phyloP scores from a whole-genome alignment of 2,113 vertebrate genomes.

The Oostethus manadensis region DNA sequence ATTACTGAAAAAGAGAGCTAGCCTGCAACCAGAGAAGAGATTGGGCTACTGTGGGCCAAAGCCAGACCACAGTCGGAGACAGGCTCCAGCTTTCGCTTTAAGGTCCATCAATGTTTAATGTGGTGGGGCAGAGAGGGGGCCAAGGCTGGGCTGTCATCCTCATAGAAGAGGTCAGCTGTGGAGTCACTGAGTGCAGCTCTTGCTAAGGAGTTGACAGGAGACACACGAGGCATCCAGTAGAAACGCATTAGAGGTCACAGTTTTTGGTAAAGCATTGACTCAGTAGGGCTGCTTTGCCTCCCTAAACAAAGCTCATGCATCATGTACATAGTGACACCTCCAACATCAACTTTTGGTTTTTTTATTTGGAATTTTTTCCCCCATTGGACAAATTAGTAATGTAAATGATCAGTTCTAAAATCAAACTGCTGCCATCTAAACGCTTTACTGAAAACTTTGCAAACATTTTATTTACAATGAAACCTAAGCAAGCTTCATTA shows the following conservation, averaged over 20 bases:
- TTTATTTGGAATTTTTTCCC: too few species aligned
- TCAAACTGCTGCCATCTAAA: too few species aligned
- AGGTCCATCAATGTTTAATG: slow-evolving; percentile 69
- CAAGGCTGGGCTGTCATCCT: slow-evolving; percentile 34
- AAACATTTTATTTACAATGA: too few species aligned
- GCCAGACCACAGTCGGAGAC: slow-evolving; percentile 55
- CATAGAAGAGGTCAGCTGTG: slow-evolving; percentile 52
- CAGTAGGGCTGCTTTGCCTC: not conserved
- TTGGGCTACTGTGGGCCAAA: slow-evolving; percentile 38
- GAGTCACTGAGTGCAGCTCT: slow-evolving; percentile 31
- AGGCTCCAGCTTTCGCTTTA: slow-evolving; percentile 62
- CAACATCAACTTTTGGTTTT: too few species aligned
- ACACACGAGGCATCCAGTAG: slow-evolving; percentile 27
- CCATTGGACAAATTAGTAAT: too few species aligned
- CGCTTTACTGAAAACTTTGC: too few species aligned
- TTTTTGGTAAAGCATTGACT: slow-evolving; percentile 18
- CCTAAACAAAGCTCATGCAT: not conserved
- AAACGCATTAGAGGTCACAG: slow-evolving; percentile 8
- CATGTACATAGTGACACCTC: not conserved
- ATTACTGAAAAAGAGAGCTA: slow-evolving; percentile 31
- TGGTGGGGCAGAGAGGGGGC: slow-evolving; percentile 44
- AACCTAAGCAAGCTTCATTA: too few species aligned
- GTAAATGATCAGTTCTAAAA: too few species aligned
- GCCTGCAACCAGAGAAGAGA: slow-evolving; percentile 40
- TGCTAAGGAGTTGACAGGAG: slow-evolving; percentile 41